Percentiles rank a stretch among this genome's conserved stretches.
These are phyloP conservation scores for Syngnathus rostellatus DNA, from an alignment of 2,797 vertebrate species.

Conservation along the genomic window DNA sequence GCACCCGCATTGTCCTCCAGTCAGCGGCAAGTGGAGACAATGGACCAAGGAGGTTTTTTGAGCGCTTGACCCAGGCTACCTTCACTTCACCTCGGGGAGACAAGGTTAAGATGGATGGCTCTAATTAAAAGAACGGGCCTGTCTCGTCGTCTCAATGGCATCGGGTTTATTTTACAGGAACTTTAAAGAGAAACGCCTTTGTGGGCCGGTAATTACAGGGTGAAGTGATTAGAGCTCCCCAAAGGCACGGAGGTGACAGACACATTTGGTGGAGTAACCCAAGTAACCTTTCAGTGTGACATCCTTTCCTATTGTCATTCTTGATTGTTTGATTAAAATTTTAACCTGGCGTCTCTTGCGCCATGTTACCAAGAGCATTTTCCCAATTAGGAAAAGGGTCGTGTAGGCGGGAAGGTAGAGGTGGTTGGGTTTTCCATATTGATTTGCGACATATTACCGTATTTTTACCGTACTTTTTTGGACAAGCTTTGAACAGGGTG, in stretches of 20 bases:
- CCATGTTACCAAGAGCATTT: conserved; percentile 36
- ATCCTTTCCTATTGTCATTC: conserved; percentile 70
- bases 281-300: conserved; percentile 78
- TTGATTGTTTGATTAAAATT: conserved; percentile 56
- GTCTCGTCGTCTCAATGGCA: conserved; percentile 68
- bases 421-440: conserved; percentile 54
- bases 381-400: conserved; percentile 36
- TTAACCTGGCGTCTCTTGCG: conserved; percentile 31
- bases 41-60: conserved; percentile 45
- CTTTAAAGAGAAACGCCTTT: conserved; percentile 72
- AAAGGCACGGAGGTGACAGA: conserved; percentile 76
- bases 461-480: background rate
- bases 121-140: conserved; percentile 75
- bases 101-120: conserved; percentile 80
- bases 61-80: conserved; percentile 69
- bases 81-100: conserved; percentile 73
- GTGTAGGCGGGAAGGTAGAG: conserved; percentile 54
- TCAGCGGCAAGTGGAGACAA: conserved; percentile 50
- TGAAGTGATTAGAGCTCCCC: conserved; percentile 75
- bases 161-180: conserved; percentile 78
- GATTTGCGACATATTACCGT: background rate
- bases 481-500: too few species aligned
- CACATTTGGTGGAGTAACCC: conserved; percentile 72
- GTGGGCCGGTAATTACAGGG: conserved; percentile 75
- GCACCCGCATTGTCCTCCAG: conserved; percentile 50